Evolutionary conservation across 2,113 vertebrate species (phyloP).

Genomic region (Phrynosoma blainvillii): DNA sequence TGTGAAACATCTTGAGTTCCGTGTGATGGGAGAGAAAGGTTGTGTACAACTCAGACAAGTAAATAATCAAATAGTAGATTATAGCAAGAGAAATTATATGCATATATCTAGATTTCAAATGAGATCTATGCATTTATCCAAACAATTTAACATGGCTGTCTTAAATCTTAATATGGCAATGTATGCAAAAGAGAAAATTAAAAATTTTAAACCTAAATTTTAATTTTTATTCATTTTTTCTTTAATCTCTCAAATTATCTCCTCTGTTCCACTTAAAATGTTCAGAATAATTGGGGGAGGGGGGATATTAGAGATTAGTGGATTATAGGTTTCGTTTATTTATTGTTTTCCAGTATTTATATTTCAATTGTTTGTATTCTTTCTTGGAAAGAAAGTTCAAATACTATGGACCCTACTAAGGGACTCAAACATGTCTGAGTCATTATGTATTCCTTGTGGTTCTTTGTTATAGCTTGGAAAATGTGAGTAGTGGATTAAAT

Average conservation of each 20-base stretch:
- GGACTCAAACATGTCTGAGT: not conserved
- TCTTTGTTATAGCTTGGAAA: not conserved
- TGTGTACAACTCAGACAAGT: not conserved
- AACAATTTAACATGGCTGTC: not conserved
- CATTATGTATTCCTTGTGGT: not conserved
- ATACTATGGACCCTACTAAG: not conserved
- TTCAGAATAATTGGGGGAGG: not conserved
- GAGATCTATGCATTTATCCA: not conserved
- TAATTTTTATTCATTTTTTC: not conserved
- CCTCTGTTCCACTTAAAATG: not conserved
- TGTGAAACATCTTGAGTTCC: not conserved
- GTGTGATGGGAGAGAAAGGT: not conserved
- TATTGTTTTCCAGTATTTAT: not conserved
- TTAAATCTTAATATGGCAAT: not conserved
- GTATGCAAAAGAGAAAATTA: not conserved
- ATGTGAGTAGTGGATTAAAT: not conserved
- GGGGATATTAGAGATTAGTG: not conserved
- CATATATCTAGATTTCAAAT: not conserved
- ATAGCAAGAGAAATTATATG: not conserved
- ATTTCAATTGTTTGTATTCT: not conserved
- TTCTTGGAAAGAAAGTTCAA: not conserved
- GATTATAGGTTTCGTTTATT: not conserved
- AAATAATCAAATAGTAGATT: not conserved
- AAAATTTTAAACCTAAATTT: not conserved
- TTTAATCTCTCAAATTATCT: not conserved